Conservation (phyloP, 2,113 vertebrate species). For the Takifugu flavidus region DNA sequence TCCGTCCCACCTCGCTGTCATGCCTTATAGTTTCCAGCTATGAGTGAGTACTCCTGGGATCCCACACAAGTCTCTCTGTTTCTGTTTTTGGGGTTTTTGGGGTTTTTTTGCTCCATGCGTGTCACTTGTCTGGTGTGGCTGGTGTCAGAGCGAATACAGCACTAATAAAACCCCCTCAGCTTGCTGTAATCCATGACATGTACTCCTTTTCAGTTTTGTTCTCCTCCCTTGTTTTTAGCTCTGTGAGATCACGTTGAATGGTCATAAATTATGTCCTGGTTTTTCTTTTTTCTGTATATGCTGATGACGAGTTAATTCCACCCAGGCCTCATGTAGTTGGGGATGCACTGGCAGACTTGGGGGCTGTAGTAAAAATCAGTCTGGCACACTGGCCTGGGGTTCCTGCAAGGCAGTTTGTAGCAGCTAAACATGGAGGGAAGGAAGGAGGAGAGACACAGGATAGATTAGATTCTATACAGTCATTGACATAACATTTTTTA, state of each 20-base stretch:
- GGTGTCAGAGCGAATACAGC: slow-evolving; percentile 1
- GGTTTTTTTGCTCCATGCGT: neutral
- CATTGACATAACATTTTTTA: slow-evolving; percentile 5
- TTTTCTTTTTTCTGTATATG: neutral
- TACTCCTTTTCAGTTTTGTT: neutral
- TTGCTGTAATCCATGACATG: neutral
- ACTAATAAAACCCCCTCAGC: neutral
- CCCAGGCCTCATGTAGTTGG: slow-evolving; percentile 65
- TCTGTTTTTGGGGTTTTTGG: neutral
- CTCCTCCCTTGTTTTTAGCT: neutral
- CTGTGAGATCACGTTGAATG: too few relatives aligned
- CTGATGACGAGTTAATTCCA: slow-evolving; percentile 52
- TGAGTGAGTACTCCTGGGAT: slow-evolving; percentile 7
- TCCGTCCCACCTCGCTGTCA: slow-evolving; percentile 2
- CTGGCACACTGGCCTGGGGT: slow-evolving; percentile 48
- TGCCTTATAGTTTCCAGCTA: neutral
- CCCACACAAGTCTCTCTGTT: slow-evolving; percentile 11
- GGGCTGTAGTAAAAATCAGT: slow-evolving; percentile 65
- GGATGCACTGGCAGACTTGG: slow-evolving; percentile 72
- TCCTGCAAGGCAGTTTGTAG: slow-evolving; percentile 71
- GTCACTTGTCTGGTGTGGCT: neutral
- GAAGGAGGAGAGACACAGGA: neutral
- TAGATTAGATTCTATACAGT: slow-evolving; percentile 12
- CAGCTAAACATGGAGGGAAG: slow-evolving; percentile 44
- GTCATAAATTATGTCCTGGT: neutral